phyloP scores from a whole-genome alignment of 2,113 vertebrate species.

The Bos javanicus region DNA sequence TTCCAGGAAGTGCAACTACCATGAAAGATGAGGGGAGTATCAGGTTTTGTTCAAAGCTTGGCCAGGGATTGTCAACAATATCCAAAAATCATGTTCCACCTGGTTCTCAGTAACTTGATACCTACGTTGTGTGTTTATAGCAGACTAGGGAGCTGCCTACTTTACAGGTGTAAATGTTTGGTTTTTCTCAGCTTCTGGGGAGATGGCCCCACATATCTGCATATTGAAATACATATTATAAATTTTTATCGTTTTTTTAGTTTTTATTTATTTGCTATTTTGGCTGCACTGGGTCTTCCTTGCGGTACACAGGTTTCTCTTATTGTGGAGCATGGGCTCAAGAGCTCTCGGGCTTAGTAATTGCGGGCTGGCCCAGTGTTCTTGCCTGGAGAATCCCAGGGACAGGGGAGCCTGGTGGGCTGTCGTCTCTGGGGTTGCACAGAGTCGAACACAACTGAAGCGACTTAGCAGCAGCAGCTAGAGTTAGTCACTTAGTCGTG shows the following conservation, averaged over 20 bases:
- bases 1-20: slow-evolving; percentile 15
- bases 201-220: too few relatives aligned
- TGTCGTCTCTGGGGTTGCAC: too few relatives aligned
- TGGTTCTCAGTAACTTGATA: not conserved
- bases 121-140: fast-evolving
- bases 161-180: not conserved
- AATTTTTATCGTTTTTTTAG: not conserved
- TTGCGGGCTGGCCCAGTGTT: not conserved
- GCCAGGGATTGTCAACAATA: not conserved
- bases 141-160: fast-evolving
- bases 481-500: not conserved
- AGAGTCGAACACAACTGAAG: too few relatives aligned
- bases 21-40: not conserved
- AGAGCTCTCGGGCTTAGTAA: not conserved
- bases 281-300: not conserved
- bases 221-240: not conserved
- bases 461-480: not conserved
- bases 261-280: not conserved
- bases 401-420: too few relatives aligned
- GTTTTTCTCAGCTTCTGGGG: not conserved
- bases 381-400: too few relatives aligned
- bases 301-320: not conserved
- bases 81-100: not conserved
- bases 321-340: not conserved
- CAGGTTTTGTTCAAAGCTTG: not conserved